These are phyloP conservation scores for Synanthedon tipuliformis DNA, from an alignment of 2,888 invertebrate genomes.

Conservation along the genomic window DNA sequence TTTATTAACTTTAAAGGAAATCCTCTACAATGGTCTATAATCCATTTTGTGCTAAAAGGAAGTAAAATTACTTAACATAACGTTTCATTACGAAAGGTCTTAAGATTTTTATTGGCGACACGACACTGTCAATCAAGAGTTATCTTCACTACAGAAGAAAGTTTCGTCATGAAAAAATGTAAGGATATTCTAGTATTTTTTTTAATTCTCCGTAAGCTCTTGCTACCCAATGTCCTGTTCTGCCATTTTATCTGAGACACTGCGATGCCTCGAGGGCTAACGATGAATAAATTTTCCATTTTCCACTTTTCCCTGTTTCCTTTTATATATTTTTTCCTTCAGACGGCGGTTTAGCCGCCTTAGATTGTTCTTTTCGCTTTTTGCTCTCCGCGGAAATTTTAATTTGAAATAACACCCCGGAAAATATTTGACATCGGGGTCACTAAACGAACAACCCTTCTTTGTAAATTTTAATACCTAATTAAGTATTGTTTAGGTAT, in stretches of 20 bases:
- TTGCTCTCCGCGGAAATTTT: conserved; percentile 19
- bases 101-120: no score
- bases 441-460: not conserved
- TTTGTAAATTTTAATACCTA: not conserved
- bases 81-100: no score
- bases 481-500: no score
- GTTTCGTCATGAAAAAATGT: not conserved
- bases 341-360: conserved; percentile 14
- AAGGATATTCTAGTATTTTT: not conserved
- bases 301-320: conserved; percentile 19
- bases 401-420: conserved; percentile 10
- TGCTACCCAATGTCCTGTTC: conserved; percentile 21
- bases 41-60: no score
- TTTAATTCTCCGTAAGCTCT: conserved; percentile 23
- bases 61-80: no score
- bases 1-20: no score
- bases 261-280: conserved; percentile 20
- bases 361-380: conserved; percentile 11
- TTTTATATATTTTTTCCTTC: conserved; percentile 13
- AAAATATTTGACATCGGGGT: not conserved
- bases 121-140: no score
- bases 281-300: conserved; percentile 43
- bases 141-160: no score
- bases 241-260: conserved; percentile 10
- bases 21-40: no score